These are phyloP conservation scores for Nycticryphes semicollaris DNA, from an alignment of 2,113 vertebrate genomes.

Conservation along the genomic window DNA sequence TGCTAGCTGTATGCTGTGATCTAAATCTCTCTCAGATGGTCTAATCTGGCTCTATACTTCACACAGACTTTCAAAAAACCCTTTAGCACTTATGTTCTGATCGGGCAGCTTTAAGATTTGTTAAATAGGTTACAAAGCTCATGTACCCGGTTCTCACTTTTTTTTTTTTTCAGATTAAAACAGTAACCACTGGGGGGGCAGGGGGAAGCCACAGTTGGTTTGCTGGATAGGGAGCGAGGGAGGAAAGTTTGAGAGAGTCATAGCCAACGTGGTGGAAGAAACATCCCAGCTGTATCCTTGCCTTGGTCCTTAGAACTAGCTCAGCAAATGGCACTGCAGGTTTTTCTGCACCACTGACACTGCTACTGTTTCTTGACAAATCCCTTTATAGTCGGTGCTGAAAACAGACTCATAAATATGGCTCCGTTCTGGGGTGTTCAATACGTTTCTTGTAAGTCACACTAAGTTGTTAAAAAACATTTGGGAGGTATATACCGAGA, in stretches of 20 bases:
- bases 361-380: constrained; percentile 65
- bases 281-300: background rate
- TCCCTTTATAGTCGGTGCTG: constrained; percentile 50
- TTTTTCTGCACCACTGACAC: constrained; percentile 53
- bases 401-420: constrained; percentile 60
- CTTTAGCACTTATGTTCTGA: constrained; percentile 15
- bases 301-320: background rate
- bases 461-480: constrained; percentile 49
- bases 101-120: constrained; percentile 28
- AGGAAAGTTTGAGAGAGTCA: background rate
- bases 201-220: background rate
- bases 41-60: constrained; percentile 29
- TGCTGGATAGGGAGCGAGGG: background rate
- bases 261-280: background rate
- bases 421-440: constrained; percentile 42
- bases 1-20: constrained; percentile 16
- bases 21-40: constrained; percentile 53
- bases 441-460: constrained; percentile 26
- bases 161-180: background rate
- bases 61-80: constrained; percentile 20
- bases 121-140: constrained; percentile 34
- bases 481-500: background rate
- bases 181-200: background rate
- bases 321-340: background rate
- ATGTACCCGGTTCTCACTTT: background rate